phyloP scores from a whole-genome alignment of 2,113 vertebrate genomes.

The Mionectes macconnelli region DNA sequence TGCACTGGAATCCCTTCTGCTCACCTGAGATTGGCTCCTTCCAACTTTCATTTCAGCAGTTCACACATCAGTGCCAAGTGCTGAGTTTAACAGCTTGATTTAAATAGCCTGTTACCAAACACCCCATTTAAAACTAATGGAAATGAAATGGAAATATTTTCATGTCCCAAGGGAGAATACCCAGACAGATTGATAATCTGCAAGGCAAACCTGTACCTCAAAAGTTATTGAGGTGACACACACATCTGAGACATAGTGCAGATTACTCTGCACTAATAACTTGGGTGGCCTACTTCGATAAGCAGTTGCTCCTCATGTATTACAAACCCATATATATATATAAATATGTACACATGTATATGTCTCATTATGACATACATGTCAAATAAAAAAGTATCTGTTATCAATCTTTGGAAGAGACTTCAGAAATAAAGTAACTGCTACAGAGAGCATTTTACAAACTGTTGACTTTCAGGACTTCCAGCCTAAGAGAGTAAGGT shows the following conservation, averaged over 20 bases:
- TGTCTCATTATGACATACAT: background rate
- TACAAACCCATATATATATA: background rate
- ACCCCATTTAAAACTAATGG: background rate
- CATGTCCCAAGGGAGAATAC: background rate
- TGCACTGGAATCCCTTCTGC: background rate
- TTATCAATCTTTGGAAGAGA: background rate
- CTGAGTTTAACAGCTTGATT: background rate
- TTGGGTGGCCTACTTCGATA: background rate
- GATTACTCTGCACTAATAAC: background rate
- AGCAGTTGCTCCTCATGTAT: background rate
- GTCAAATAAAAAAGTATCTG: background rate
- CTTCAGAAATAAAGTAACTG: background rate
- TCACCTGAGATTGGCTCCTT: background rate
- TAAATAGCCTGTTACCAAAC: constrained; percentile 6
- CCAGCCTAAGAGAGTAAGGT: background rate
- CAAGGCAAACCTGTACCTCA: constrained; percentile 43
- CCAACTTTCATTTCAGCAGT: background rate
- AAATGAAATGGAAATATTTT: constrained; percentile 50
- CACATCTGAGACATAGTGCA: background rate
- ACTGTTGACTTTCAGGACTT: background rate
- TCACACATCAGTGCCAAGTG: background rate
- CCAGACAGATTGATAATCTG: constrained; percentile 42
- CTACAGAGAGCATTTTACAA: background rate
- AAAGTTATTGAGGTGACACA: background rate
- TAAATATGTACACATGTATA: background rate